Conservation (phyloP, 2,797 vertebrate species). For the Cygnus olor region DNA sequence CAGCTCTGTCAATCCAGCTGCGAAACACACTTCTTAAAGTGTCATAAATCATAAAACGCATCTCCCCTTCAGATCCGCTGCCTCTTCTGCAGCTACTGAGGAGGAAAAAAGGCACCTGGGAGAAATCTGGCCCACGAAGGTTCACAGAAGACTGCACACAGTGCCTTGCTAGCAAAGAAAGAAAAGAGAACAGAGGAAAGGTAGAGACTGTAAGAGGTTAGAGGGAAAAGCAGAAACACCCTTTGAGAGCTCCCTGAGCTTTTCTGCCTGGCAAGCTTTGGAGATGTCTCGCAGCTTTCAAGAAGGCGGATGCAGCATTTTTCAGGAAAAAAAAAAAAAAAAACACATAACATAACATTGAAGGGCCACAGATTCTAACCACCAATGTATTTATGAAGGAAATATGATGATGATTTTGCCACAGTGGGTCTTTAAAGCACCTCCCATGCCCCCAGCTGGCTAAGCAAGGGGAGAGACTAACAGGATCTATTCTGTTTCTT, state of each 20-base stretch:
- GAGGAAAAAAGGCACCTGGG: constrained; percentile 69
- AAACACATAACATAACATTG: rapidly evolving
- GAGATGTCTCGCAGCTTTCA: constrained; percentile 44
- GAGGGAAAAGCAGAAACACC: constrained; percentile 48
- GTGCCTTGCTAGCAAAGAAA: constrained; percentile 37
- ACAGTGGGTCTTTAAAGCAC: not conserved
- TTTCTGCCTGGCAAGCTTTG: constrained; percentile 43
- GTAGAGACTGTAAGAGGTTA: constrained; percentile 39
- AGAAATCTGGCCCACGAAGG: constrained; percentile 65
- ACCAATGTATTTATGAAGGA: not conserved
- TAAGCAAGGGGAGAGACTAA: not conserved
- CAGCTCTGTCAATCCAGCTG: constrained; percentile 32
- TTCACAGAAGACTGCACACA: constrained; percentile 72
- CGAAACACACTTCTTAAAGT: constrained; percentile 45
- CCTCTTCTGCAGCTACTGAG: constrained; percentile 49
- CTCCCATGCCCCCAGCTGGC: not conserved
- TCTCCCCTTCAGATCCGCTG: constrained; percentile 47
- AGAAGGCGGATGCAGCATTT: not conserved
- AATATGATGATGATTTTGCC: not conserved
- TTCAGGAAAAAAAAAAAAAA: not conserved
- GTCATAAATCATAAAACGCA: constrained; percentile 59
- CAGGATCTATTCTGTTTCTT: not conserved
- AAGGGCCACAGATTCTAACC: not conserved
- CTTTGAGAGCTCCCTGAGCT: constrained; percentile 61
- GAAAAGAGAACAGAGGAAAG: constrained; percentile 59